Evolutionary conservation across 2,888 invertebrate species (phyloP).

Genomic region (Acanthosepion esculentum): DNA sequence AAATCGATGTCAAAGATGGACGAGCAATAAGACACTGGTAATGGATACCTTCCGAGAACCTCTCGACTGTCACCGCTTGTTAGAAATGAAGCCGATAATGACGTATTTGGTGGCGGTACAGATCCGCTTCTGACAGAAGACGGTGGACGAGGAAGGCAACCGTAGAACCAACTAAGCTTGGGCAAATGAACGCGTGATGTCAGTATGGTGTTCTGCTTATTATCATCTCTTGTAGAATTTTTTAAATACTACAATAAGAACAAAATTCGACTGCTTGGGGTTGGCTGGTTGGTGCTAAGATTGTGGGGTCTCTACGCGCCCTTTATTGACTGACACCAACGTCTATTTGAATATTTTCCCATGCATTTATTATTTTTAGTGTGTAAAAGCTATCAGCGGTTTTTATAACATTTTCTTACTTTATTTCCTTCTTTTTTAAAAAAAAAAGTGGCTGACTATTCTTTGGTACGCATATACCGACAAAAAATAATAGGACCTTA

Average conservation of each 20-base stretch:
- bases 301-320: background rate
- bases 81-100: slow-evolving; percentile 6
- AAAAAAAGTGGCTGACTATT: too few relatives aligned
- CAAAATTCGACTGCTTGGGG: background rate
- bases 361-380: too few relatives aligned
- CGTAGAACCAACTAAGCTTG: background rate
- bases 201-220: background rate
- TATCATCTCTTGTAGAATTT: background rate
- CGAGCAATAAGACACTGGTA: slow-evolving; percentile 17
- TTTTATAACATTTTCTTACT: too few relatives aligned
- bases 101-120: slow-evolving; percentile 7
- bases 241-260: slow-evolving; percentile 7
- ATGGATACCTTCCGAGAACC: background rate
- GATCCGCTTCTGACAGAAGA: background rate
- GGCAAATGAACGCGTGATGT: background rate
- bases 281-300: background rate
- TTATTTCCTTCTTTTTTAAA: too few relatives aligned
- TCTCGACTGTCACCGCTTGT: background rate
- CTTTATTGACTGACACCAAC: background rate
- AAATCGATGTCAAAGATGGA: background rate
- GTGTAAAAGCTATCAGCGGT: background rate
- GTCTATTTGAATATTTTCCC: background rate
- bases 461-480: too few relatives aligned
- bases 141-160: background rate
- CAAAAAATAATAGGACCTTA: too few relatives aligned